A percentile compares a stretch with the other conserved stretches of the same genome.
Evolutionary conservation across 2,113 vertebrate species (phyloP).

Genomic region (Cryptoleucopteryx plumbea): DNA sequence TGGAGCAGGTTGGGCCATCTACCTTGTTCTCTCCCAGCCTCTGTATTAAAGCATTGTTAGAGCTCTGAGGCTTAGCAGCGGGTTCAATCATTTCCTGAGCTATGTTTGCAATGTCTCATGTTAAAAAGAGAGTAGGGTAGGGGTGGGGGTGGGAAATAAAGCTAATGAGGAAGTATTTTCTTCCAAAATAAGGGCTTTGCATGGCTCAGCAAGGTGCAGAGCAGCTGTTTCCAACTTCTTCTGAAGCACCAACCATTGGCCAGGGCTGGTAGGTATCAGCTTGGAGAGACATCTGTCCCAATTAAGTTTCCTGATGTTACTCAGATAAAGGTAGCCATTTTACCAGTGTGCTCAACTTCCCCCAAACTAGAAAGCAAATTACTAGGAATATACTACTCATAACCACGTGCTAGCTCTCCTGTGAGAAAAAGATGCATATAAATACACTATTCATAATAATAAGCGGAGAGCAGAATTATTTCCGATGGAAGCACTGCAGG

Average conservation of each 20-base stretch:
- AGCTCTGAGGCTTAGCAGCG: neutral
- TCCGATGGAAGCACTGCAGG: neutral
- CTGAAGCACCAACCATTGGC: neutral
- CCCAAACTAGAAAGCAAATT: neutral
- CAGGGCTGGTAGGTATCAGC: neutral
- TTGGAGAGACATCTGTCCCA: neutral
- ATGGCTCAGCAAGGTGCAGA: neutral
- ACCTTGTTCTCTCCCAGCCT: neutral
- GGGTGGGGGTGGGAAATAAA: neutral
- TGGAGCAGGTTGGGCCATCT: accelerated
- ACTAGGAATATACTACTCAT: neutral
- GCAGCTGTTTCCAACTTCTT: neutral
- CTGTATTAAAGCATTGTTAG: neutral
- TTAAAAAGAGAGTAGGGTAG: neutral
- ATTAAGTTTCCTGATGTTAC: neutral
- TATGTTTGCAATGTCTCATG: neutral
- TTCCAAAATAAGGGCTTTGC: neutral
- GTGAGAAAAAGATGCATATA: neutral
- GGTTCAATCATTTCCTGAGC: neutral
- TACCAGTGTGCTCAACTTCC: neutral
- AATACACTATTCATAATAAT: neutral
- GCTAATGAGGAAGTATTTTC: neutral
- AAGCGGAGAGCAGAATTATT: neutral
- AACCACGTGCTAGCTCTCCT: neutral
- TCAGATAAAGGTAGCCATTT: neutral